Evolutionary conservation across 2,113 vertebrate genomes (phyloP), one percentile per base, ranked within the genome.

Genomic region (Myrmecobius fasciatus): DNA sequence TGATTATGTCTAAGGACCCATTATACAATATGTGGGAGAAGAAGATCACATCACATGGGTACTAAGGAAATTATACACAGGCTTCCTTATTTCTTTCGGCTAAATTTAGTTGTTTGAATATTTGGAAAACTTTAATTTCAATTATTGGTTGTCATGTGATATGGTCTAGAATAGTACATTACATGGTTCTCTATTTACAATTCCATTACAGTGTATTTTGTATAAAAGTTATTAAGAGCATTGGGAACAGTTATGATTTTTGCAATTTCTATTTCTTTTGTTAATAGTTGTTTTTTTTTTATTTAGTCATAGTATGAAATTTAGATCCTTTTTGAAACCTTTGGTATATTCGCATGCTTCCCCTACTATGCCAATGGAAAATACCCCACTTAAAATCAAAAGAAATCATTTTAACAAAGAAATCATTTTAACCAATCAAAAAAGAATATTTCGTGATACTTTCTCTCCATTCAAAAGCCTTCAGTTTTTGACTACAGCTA

Each of bases 1-100:
- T 0, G 99, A 99, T 97, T 99, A 99, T 0, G 99, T 99, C 95
- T 99, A 99, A 54, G 46, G 10, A 43, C 89, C 56, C 53, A 52
- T 60, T 52, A 90, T 47, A 25, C 0, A 1, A n/a, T n/a, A 12
- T 2, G 25, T n/a, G 91, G 54, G 96, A 93, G 47, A 97, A 95
- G 92, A 96, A 97, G 91, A 91, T 49, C 92, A 95, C 93, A 94
- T 89, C 91, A 53, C 31, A 91, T 0, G 0, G 3, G 93, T 97
- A 92, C 83, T 20, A 92, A 97, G 95, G 67, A 96, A 67, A 52
- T 92, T 92, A 88, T 95, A 94, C 91, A 83, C 91, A 96, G 54
- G 95, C 92, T 95, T 96, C 56, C 75, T 91, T 90, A 52, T 52
- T 67, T 14, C 1, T 91, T 97, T 97, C 95, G 60, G 90, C 93